phyloP scores from a whole-genome alignment of 2,888 invertebrate genomes.

The Euphydryas editha region DNA sequence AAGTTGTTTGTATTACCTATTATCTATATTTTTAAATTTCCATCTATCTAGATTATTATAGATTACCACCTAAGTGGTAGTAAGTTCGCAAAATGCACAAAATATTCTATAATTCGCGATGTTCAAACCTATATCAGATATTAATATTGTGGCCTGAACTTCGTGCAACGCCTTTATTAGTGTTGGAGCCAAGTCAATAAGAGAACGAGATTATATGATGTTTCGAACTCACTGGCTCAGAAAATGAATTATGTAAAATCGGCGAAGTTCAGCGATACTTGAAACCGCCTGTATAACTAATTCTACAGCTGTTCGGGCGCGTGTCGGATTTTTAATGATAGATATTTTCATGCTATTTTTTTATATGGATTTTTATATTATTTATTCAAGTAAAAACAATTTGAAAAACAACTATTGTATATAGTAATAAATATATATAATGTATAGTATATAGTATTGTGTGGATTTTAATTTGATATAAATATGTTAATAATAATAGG shows the following conservation, averaged over 20 bases:
- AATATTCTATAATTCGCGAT: background rate
- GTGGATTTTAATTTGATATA: too few species aligned
- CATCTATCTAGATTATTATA: too few species aligned
- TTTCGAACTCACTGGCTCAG: conserved; percentile 40
- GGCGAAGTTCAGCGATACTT: conserved; percentile 17
- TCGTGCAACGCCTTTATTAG: conserved; percentile 18
- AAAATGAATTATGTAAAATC: conserved; percentile 44
- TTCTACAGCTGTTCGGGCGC: conserved; percentile 34
- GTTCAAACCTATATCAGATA: background rate
- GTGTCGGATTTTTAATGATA: conserved; percentile 10
- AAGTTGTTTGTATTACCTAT: too few species aligned
- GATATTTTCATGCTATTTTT: background rate
- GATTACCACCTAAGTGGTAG: too few species aligned
- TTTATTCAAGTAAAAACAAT: too few species aligned
- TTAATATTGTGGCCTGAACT: conserved; percentile 9
- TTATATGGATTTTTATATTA: background rate
- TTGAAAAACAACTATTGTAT: too few species aligned
- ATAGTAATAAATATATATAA: too few species aligned
- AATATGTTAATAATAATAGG: too few species aligned
- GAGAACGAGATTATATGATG: conserved; percentile 36
- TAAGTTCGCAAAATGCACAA: background rate
- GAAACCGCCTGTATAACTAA: conserved; percentile 2
- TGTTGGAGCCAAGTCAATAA: conserved; percentile 27
- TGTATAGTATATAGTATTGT: too few species aligned
- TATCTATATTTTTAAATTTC: too few species aligned